phyloP scores from a whole-genome alignment of 2,888 invertebrate species.

The Parnassius smintheus region DNA sequence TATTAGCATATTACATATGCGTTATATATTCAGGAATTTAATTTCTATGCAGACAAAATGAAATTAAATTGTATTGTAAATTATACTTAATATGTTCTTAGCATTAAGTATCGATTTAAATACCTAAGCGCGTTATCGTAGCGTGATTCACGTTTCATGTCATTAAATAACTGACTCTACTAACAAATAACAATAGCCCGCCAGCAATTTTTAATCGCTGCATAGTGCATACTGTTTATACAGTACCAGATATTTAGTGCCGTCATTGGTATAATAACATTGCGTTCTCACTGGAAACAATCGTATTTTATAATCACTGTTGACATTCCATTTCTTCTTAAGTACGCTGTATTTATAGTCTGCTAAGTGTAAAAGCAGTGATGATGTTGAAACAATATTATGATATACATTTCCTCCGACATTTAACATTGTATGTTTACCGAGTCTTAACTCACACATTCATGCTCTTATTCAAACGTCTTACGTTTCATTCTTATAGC shows the following conservation, averaged over 20 bases:
- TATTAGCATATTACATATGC: too few species aligned
- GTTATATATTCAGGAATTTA: too few species aligned
- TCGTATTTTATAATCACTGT: not conserved
- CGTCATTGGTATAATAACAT: constrained; percentile 4
- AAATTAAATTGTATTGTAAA: too few species aligned
- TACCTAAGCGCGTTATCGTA: constrained; percentile 5
- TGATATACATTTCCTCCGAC: not conserved
- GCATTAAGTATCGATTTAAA: not conserved
- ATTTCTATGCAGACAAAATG: too few species aligned
- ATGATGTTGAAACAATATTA: not conserved
- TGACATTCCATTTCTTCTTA: not conserved
- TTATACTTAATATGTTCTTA: too few species aligned
- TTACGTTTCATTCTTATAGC: constrained; percentile 3
- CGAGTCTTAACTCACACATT: constrained; percentile 15
- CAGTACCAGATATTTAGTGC: not conserved
- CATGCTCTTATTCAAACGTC: too few species aligned
- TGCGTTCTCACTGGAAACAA: not conserved
- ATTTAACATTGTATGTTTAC: not conserved
- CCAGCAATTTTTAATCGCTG: constrained; percentile 1
- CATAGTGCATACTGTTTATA: constrained; percentile 6
- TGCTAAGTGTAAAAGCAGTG: not conserved
- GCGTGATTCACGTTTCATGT: constrained; percentile 16
- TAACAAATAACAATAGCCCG: constrained; percentile 3
- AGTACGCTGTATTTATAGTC: not conserved
- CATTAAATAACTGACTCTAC: constrained; percentile 5